Base-by-base conservation (phyloP, 2,113 vertebrate genomes). In the Tragelaphus imberbis region DNA sequence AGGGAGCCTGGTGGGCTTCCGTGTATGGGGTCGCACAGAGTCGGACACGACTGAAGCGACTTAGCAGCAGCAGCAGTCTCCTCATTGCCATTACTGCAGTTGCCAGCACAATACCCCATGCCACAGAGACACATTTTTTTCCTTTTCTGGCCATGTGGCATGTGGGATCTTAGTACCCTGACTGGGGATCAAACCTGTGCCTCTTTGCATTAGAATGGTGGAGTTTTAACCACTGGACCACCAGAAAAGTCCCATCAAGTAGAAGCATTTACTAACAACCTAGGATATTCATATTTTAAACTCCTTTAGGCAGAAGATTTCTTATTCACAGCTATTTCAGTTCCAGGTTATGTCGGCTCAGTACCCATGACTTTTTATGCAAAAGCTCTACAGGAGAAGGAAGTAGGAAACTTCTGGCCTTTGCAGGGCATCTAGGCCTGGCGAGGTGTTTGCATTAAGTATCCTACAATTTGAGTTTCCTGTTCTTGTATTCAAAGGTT, bases 11-110 rank as follows among this genome's bases (percentile, higher is more conserved):
- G n/a, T n/a, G n/a, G n/a, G n/a, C n/a, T n/a, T n/a, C n/a, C n/a
- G n/a, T n/a, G n/a, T n/a, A n/a, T n/a, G n/a, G n/a, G n/a, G n/a
- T n/a, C n/a, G n/a, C n/a, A n/a, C n/a, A n/a, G n/a, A n/a, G n/a
- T n/a, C n/a, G n/a, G n/a, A n/a, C n/a, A n/a, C n/a, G n/a, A n/a
- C n/a, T n/a, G n/a, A n/a, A n/a, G n/a, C n/a, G n/a, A n/a, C n/a
- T n/a, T n/a, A n/a, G n/a, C n/a, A n/a, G n/a, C n/a, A n/a, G n/a
- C n/a, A n/a, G n/a, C n/a, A 0, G 5, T n/a, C 53, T 71, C 25
- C 2, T 12, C 2, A 1, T 40, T 44, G 55, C 51, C 30, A 8
- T 53, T 15, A 7, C 14, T 5, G 0, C 0, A 40, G 44, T 40
- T 44, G 8, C 79, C 51, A 9, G 9, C 3, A 15, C 58, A 36